These are phyloP conservation scores for Agonopterix arenella DNA, from an alignment of 2,888 invertebrate genomes.

Conservation along the genomic window DNA sequence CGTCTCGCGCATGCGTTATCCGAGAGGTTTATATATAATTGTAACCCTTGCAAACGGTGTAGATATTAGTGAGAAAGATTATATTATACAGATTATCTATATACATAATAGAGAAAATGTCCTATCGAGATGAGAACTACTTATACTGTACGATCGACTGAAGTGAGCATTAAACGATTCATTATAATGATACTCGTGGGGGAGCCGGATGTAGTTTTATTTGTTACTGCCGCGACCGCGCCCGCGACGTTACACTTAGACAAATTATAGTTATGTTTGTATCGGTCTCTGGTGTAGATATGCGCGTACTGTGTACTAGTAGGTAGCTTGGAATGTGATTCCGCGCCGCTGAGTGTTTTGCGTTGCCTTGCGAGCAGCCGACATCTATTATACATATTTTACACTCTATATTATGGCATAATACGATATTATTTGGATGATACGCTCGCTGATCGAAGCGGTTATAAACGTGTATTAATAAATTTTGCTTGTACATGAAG, in stretches of 20 bases:
- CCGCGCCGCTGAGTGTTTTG: conserved; percentile 34
- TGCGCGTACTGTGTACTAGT: conserved; percentile 25
- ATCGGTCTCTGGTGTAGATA: conserved; percentile 35
- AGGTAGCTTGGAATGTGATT: conserved; percentile 68
- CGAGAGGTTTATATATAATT: conserved; percentile 59
- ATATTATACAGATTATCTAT: conserved; percentile 76
- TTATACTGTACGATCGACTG: conserved; percentile 68
- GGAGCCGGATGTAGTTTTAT: conserved; percentile 58
- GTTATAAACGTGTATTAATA: conserved; percentile 77
- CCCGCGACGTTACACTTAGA: conserved; percentile 36
- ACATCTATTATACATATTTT: conserved; percentile 57
- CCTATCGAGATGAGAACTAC: conserved; percentile 67
- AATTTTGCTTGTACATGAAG: conserved; percentile 85
- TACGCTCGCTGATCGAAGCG: conserved; percentile 47
- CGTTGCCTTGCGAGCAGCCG: conserved; percentile 49
- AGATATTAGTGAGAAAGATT: conserved; percentile 76
- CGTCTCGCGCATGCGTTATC: conserved; percentile 26
- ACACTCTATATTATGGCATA: conserved; percentile 76
- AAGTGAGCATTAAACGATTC: conserved; percentile 63
- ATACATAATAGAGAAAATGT: conserved; percentile 72
- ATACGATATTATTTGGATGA: conserved; percentile 61
- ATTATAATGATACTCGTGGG: conserved; percentile 57
- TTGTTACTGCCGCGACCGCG: conserved; percentile 42
- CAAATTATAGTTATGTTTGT: conserved; percentile 42
- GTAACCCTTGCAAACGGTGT: conserved; percentile 72